These are phyloP conservation scores for Gymnarchus niloticus DNA, from an alignment of 2,113 vertebrate species.

Conservation along the genomic window DNA sequence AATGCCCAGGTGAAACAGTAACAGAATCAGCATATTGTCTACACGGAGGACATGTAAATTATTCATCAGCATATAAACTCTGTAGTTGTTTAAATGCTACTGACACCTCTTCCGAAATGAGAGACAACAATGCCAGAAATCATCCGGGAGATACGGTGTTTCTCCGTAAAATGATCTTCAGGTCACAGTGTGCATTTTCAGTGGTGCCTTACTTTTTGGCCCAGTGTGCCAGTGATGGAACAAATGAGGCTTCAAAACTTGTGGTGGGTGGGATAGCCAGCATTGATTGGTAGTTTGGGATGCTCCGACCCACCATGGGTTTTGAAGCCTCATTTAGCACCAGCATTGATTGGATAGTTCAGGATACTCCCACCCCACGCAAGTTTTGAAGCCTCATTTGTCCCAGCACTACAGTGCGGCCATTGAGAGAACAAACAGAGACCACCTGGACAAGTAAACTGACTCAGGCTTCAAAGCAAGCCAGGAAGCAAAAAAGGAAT, in stretches of 20 bases:
- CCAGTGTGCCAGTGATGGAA: background rate
- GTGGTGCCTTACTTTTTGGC: background rate
- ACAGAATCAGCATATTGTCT: background rate
- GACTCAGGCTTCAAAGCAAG: background rate
- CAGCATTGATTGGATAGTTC: too few species aligned
- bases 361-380: too few species aligned
- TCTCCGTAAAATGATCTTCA: background rate
- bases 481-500: background rate
- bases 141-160: background rate
- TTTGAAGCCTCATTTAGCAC: too few species aligned
- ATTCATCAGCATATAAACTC: background rate
- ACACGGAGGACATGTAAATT: background rate
- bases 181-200: background rate
- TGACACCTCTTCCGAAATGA: background rate
- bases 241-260: too few species aligned
- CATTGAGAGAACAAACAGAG: background rate
- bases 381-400: too few species aligned
- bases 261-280: too few species aligned
- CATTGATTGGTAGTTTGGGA: too few species aligned
- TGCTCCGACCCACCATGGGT: too few species aligned
- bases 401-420: too few species aligned
- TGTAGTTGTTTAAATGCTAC: constrained; percentile 10
- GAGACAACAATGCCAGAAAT: background rate
- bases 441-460: background rate
- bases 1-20: background rate